phyloP scores from a whole-genome alignment of 2,797 vertebrate genomes.

The Vultur gryphus region DNA sequence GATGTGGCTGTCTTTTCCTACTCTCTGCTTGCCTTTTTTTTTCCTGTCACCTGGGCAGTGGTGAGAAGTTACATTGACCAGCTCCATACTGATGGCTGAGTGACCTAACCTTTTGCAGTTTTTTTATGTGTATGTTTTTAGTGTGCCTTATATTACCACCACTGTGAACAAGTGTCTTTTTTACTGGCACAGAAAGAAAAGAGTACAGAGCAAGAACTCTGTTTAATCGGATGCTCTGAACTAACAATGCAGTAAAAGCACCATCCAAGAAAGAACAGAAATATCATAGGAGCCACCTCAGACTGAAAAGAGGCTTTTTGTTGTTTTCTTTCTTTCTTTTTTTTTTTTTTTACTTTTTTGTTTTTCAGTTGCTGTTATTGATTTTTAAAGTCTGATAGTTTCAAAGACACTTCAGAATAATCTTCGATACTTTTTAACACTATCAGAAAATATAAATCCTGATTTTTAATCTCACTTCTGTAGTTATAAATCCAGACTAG shows the following conservation, averaged over 20 bases:
- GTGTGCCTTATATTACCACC: not conserved
- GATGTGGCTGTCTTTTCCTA: not conserved
- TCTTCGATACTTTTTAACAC: constrained; percentile 14
- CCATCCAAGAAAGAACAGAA: constrained; percentile 61
- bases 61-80: not conserved
- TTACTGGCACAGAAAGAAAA: constrained; percentile 73
- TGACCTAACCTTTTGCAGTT: not conserved
- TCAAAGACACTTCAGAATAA: constrained; percentile 66
- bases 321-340: not conserved
- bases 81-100: not conserved
- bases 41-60: not conserved
- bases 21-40: not conserved
- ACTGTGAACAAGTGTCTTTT: constrained; percentile 8
- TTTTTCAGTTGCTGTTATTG: not conserved
- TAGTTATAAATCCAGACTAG: not conserved
- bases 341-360: not conserved
- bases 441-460: constrained; percentile 60
- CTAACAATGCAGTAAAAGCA: constrained; percentile 70
- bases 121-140: not conserved
- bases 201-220: constrained; percentile 64
- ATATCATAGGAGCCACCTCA: constrained; percentile 24
- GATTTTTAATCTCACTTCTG: constrained; percentile 22
- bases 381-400: constrained; percentile 60
- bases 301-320: constrained; percentile 39
- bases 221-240: constrained; percentile 40